phyloP scores from a whole-genome alignment of 2,888 invertebrate genomes.

The Euspilapteryx auroguttella region DNA sequence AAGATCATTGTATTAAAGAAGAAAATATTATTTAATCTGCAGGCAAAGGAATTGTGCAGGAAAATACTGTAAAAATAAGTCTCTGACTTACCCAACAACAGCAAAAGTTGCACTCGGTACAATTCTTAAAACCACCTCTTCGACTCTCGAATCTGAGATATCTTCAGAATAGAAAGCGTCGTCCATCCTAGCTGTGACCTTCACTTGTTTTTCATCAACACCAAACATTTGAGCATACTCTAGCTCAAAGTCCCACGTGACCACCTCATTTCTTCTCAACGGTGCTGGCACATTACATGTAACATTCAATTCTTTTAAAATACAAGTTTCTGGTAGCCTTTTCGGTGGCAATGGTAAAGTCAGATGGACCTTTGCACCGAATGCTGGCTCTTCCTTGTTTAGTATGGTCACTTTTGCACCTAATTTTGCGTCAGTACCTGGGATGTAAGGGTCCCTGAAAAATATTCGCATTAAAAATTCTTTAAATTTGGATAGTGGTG shows the following conservation, averaged over 20 bases:
- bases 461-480: no score
- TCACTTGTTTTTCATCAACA: constrained; percentile 15
- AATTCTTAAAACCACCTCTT: constrained; percentile 18
- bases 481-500: no score
- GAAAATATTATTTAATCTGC: no score
- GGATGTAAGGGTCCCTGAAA: constrained; percentile 25
- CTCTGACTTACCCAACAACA: constrained; percentile 34
- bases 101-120: constrained; percentile 21
- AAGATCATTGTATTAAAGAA: not conserved
- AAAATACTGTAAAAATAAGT: no score
- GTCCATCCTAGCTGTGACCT: constrained; percentile 18
- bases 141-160: constrained; percentile 15
- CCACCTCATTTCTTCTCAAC: constrained; percentile 19
- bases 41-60: no score
- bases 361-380: constrained; percentile 28
- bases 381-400: constrained; percentile 41
- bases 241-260: constrained; percentile 33
- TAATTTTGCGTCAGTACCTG: constrained; percentile 26
- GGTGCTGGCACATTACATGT: constrained; percentile 32
- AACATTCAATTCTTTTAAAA: constrained; percentile 21
- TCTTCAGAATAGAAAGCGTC: constrained; percentile 24
- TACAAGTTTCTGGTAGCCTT: constrained; percentile 31
- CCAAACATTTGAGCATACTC: constrained; percentile 22
- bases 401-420: constrained; percentile 26
- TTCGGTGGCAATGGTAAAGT: constrained; percentile 25